Base-by-base conservation (phyloP, 2,888 invertebrate species). In the Limnephilus lunatus region DNA sequence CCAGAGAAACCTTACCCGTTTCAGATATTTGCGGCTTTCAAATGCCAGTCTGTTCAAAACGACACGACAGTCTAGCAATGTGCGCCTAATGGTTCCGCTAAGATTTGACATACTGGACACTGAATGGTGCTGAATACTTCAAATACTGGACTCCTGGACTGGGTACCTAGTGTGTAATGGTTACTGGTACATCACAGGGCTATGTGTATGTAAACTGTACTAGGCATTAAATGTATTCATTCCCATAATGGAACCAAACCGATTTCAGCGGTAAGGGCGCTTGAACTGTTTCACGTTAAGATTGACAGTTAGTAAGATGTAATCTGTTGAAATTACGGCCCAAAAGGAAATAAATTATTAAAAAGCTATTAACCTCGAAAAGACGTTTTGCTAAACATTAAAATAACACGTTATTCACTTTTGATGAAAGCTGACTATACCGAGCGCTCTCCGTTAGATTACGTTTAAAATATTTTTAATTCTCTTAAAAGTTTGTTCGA, bases 11-110 rank as follows among this genome's bases (percentile, higher is more conserved):
- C 88, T 89, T 89, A 89, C 88, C 88, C 88, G 35, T 89, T 89
- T 89, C 88, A 89, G 88, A 89, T 89, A 89, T 89, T 88, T 89
- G 88, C 88, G 88, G 88, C 39, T 89, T 80, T 25, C 35, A 89
- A 89, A 89, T 89, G 88, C 88, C 88, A 89, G 88, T 89, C 88
- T 89, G 88, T 89, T 89, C 88, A 89, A 89, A 89, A 89, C 88
- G 80, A 89, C 88, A 89, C 81, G 88, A 89, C 88, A 89, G 88
- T 89, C 80, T 39, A 81, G 80, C 88, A 32, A 80, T 81, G 88
- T 80, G 80, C 68, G 81, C 88, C 31, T 35, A 89, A 89, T 89
- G 88, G 88, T 89, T 89, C 80, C 80, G 32, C 32, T 35, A 80
- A 89, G 81, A 89, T 89, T 89, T 89, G 88, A 89, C 80, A 80